Conservation (phyloP, 2,888 invertebrate genomes). For the Tenthredo scrophulariae region DNA sequence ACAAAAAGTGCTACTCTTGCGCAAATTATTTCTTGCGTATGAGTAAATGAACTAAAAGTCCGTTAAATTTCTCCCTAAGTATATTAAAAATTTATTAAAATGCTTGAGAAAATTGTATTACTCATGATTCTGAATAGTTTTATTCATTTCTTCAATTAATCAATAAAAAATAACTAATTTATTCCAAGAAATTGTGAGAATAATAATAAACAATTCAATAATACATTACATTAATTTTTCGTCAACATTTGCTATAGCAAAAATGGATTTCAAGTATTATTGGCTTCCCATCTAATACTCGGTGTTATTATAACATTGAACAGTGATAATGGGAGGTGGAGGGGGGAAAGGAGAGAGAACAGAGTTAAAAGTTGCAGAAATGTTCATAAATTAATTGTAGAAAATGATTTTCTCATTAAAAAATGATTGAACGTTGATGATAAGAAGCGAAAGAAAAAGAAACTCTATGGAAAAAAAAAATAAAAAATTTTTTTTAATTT, state of each 20-base stretch:
- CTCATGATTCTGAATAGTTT: too few species aligned
- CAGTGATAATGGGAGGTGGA: background rate
- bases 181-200: background rate
- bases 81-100: background rate
- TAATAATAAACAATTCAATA: background rate
- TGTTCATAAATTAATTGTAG: background rate
- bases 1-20: constrained; percentile 56
- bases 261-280: background rate
- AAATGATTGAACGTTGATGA: background rate
- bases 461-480: background rate
- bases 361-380: background rate
- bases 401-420: background rate
- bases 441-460: background rate
- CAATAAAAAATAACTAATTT: too few species aligned
- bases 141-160: background rate
- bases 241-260: background rate
- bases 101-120: background rate
- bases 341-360: background rate
- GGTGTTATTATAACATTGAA: background rate
- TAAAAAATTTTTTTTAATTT: background rate
- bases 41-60: background rate
- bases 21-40: background rate
- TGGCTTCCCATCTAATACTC: background rate
- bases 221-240: background rate
- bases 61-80: background rate